Conservation (phyloP, 2,888 invertebrate genomes). For the Tipula unca region DNA sequence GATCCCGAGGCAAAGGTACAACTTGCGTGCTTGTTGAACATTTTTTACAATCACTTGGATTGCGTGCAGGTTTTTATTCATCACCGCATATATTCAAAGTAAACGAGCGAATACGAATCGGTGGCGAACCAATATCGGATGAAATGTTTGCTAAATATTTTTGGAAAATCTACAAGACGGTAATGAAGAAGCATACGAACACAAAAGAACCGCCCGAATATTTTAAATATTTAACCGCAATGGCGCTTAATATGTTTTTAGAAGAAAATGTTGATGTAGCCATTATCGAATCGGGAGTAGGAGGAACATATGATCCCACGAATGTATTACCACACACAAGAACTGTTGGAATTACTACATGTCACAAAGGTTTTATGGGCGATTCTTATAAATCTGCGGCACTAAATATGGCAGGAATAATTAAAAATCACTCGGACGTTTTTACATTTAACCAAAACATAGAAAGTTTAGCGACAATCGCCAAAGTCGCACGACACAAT, state of each 20-base stretch:
- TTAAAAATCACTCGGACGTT: constrained; percentile 65
- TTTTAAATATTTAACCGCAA: constrained; percentile 89
- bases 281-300: constrained; percentile 94
- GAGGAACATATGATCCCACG: constrained; percentile 89
- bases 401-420: constrained; percentile 91
- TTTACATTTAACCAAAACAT: constrained; percentile 61
- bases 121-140: constrained; percentile 69
- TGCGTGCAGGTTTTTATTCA: constrained; percentile 87
- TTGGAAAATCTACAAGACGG: constrained; percentile 62
- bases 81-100: constrained; percentile 93
- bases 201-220: constrained; percentile 80
- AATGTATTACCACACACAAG: constrained; percentile 78
- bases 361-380: constrained; percentile 79
- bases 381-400: constrained; percentile 79
- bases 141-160: constrained; percentile 69
- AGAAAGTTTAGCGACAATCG: constrained; percentile 58
- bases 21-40: constrained; percentile 90
- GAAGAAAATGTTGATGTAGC: constrained; percentile 83
- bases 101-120: constrained; percentile 82
- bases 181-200: constrained; percentile 39
- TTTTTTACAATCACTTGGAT: constrained; percentile 74
- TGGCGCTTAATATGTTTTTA: constrained; percentile 84
- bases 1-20: constrained; percentile 95
- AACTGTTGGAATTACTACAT: constrained; percentile 86
- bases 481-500: constrained; percentile 21